phyloP scores from a whole-genome alignment of 2,888 invertebrate genomes.

The Mesorhabditis belari region DNA sequence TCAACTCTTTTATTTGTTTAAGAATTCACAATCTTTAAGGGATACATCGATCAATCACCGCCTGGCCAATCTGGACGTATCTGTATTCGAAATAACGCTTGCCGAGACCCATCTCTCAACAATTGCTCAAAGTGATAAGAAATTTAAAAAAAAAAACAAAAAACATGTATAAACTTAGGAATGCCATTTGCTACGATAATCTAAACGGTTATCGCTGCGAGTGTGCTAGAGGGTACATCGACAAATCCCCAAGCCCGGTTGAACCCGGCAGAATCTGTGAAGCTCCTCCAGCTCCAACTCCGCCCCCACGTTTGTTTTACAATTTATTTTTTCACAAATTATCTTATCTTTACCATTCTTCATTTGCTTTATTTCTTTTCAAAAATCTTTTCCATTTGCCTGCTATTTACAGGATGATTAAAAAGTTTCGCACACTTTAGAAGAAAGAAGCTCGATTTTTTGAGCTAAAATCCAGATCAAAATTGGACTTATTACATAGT shows the following conservation, averaged over 20 bases:
- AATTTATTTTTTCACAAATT: neutral
- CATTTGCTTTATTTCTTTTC: no score
- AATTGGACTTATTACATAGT: no score
- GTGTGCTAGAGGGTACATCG: conserved; percentile 47
- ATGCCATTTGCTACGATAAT: conserved; percentile 51
- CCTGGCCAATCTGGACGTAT: conserved; percentile 38
- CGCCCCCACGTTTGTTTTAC: conserved; percentile 30
- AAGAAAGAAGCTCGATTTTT: no score
- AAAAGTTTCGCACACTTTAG: no score
- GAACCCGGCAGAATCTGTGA: conserved; percentile 49
- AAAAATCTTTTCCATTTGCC: no score
- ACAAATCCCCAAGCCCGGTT: conserved; percentile 40
- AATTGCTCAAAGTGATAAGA: conserved; percentile 35
- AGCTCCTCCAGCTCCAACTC: conserved; percentile 41
- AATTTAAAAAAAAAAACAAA: neutral
- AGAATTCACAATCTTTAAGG: conserved; percentile 12
- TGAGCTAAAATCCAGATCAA: no score
- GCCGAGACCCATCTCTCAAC: conserved; percentile 50
- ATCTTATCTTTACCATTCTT: neutral
- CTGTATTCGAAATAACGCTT: conserved; percentile 51
- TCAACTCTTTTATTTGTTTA: no score
- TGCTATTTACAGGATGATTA: no score
- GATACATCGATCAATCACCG: conserved; percentile 49
- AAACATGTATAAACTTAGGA: no score
- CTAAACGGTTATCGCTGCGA: conserved; percentile 48